Conservation (phyloP, 2,113 vertebrate genomes). For the Psilopogon haemacephalus region DNA sequence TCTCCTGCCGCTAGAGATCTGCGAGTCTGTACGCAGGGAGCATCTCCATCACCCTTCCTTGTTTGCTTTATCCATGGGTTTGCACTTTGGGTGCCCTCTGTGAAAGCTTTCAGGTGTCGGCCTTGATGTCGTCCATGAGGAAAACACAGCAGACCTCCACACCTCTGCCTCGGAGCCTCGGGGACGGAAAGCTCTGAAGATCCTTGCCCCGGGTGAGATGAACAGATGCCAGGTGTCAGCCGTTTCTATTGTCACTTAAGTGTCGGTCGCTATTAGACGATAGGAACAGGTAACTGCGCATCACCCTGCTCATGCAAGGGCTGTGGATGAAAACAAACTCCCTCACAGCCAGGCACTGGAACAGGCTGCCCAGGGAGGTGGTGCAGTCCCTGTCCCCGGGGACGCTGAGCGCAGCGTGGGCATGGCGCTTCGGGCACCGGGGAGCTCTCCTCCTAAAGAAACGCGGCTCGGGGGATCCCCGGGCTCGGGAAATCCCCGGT, state of each 20-base stretch:
- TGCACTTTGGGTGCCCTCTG: background rate
- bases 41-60: background rate
- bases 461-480: no score
- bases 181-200: background rate
- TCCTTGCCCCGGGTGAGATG: no score
- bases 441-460: background rate
- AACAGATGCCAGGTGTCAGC: rapidly evolving
- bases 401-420: no score
- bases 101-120: rapidly evolving
- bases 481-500: no score
- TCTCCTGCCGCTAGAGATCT: background rate
- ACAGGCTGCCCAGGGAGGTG: no score
- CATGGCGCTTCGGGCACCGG: background rate
- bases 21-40: no score
- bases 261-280: rapidly evolving
- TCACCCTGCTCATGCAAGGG: rapidly evolving
- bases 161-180: rapidly evolving
- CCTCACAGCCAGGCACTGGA: no score
- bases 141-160: rapidly evolving
- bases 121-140: rapidly evolving
- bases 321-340: rapidly evolving
- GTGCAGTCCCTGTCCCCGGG: no score
- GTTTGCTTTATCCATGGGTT: rapidly evolving
- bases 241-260: rapidly evolving
- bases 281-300: rapidly evolving